Percentiles rank a stretch among this genome's conserved stretches.
Conservation (phyloP, 2,888 invertebrate species). For the Athetis lepigone region DNA sequence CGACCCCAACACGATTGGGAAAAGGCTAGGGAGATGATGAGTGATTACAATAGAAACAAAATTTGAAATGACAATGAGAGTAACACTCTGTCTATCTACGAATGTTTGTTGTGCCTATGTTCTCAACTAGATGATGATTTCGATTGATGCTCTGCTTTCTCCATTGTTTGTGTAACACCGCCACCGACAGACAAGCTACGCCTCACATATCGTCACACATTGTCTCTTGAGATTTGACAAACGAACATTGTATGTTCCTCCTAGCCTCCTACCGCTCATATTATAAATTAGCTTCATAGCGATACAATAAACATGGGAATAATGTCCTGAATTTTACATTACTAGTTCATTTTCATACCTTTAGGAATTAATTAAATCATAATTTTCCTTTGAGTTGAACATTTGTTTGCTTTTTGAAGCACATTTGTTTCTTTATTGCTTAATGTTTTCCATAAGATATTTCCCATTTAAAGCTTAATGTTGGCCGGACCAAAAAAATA, state of each 20-base stretch:
- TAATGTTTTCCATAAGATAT: slow-evolving; percentile 16
- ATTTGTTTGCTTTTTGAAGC: slow-evolving; percentile 23
- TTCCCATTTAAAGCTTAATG: slow-evolving; percentile 19
- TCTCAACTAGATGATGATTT: slow-evolving; percentile 64
- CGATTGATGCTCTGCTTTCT: slow-evolving; percentile 71
- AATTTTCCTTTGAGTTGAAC: slow-evolving; percentile 27
- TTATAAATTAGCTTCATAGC: slow-evolving; percentile 17
- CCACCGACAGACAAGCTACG: slow-evolving; percentile 49
- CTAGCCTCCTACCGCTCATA: slow-evolving; percentile 6
- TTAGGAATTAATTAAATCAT: slow-evolving; percentile 16
- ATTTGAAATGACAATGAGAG: slow-evolving; percentile 41
- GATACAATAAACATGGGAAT: slow-evolving; percentile 7
- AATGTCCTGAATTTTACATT: not conserved
- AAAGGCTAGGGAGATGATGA: too few species aligned
- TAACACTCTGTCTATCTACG: slow-evolving; percentile 33
- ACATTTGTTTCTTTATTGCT: slow-evolving; percentile 27
- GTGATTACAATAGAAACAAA: slow-evolving; percentile 38
- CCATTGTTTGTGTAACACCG: slow-evolving; percentile 69
- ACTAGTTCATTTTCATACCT: slow-evolving; percentile 20
- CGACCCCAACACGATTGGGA: too few species aligned
- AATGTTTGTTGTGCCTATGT: slow-evolving; percentile 52
- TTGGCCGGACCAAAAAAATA: slow-evolving; percentile 24
- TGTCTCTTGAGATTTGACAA: slow-evolving; percentile 51
- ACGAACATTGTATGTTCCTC: slow-evolving; percentile 13
- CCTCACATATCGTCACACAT: slow-evolving; percentile 59